Evolutionary conservation across 2,797 vertebrate species (phyloP).

Genomic region (Forpus xanthops): DNA sequence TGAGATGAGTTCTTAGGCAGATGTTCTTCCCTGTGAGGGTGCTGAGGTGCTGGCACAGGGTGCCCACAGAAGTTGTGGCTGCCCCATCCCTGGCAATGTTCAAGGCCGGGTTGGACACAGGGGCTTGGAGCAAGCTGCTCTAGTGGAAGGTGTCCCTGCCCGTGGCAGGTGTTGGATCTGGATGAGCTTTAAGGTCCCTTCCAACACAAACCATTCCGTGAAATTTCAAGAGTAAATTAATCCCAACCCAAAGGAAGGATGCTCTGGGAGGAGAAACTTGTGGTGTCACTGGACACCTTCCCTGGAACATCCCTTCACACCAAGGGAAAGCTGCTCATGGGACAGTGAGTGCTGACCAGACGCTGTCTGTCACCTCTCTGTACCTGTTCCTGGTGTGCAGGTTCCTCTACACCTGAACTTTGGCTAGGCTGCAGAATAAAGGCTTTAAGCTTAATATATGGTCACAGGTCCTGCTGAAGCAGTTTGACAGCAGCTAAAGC

Average conservation of each 20-base stretch:
- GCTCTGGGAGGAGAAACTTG: not conserved
- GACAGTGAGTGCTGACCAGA: no score
- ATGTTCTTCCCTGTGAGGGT: no score
- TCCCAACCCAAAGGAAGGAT: no score
- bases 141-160: not conserved
- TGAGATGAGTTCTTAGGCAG: no score
- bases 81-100: no score
- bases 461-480: conserved; percentile 55
- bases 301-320: fast-evolving
- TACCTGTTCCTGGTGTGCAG: no score
- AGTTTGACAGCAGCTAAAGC: conserved; percentile 49
- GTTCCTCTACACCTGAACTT: not conserved
- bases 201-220: not conserved
- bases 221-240: not conserved
- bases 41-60: no score
- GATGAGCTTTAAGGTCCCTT: not conserved
- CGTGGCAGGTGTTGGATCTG: fast-evolving
- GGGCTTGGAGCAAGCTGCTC: no score
- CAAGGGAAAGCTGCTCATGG: fast-evolving
- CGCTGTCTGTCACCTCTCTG: no score
- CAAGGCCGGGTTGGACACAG: no score
- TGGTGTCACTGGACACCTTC: fast-evolving
- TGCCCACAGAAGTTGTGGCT: no score
- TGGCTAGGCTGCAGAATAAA: not conserved
- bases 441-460: not conserved